These are phyloP conservation scores for Melanotus villosus DNA, from an alignment of 2,888 invertebrate species.

Conservation along the genomic window DNA sequence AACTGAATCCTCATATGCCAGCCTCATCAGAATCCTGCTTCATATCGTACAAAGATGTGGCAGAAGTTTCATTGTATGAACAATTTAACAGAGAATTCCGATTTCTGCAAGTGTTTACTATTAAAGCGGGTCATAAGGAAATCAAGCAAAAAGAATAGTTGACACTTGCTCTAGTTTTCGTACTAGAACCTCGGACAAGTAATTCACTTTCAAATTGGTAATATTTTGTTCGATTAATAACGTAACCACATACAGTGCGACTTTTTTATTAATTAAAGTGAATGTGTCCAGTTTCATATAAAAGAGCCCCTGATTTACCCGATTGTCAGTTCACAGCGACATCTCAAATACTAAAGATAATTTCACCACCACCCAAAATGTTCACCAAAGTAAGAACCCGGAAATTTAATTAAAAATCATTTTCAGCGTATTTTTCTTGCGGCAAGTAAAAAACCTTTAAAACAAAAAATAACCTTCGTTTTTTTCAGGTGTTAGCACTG, in stretches of 20 bases:
- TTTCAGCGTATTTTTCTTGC: too few species aligned
- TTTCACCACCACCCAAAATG: slow-evolving; percentile 26
- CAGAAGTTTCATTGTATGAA: background rate
- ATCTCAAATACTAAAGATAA: slow-evolving; percentile 7
- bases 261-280: slow-evolving; percentile 34
- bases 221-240: slow-evolving; percentile 38
- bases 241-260: slow-evolving; percentile 17
- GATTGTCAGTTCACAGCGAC: slow-evolving; percentile 22
- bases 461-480: background rate
- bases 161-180: slow-evolving; percentile 31
- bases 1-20: background rate
- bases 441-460: too few species aligned
- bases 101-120: slow-evolving; percentile 3
- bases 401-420: too few species aligned
- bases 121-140: slow-evolving; percentile 9
- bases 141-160: slow-evolving; percentile 13
- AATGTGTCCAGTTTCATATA: slow-evolving; percentile 30
- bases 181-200: slow-evolving; percentile 18
- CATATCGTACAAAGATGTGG: slow-evolving; percentile 1
- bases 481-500: slow-evolving; percentile 27
- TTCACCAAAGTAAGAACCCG: slow-evolving; percentile 31
- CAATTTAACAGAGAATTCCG: too few species aligned
- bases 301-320: slow-evolving; percentile 27
- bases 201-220: slow-evolving; percentile 35
- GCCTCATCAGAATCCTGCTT: background rate